phyloP scores from a whole-genome alignment of 2,797 vertebrate species.

The Odontamblyopus lacepedii region DNA sequence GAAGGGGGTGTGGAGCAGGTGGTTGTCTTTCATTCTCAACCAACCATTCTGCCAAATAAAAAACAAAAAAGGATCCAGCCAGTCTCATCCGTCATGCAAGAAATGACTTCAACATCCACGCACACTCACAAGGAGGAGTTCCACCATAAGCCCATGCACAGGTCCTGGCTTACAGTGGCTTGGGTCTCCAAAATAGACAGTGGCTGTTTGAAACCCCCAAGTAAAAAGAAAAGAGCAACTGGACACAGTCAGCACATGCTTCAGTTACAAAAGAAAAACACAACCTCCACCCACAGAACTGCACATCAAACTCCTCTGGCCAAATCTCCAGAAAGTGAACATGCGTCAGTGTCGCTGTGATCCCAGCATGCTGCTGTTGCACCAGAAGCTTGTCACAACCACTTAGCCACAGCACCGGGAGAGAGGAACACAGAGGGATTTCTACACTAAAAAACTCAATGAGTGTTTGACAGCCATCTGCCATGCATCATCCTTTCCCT shows the following conservation, averaged over 20 bases:
- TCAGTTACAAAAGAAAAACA: constrained; percentile 34
- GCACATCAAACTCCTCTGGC: constrained; percentile 30
- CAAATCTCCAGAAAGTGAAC: constrained; percentile 56
- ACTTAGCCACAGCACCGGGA: constrained; percentile 58
- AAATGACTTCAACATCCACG: constrained; percentile 36
- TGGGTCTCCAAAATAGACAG: constrained; percentile 40
- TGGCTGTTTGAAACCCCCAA: constrained; percentile 41
- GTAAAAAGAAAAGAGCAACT: constrained; percentile 34
- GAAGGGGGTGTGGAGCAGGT: constrained; percentile 56
- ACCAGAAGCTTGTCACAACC: constrained; percentile 69
- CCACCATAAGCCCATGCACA: constrained; percentile 73
- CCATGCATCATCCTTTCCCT: constrained; percentile 71
- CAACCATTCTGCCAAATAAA: constrained; percentile 48
- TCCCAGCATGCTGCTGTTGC: constrained; percentile 68
- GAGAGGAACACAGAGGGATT: constrained; percentile 54
- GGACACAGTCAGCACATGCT: constrained; percentile 59
- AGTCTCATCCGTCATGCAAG: constrained; percentile 69
- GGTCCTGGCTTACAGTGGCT: constrained; percentile 54
- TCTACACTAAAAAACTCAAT: constrained; percentile 52
- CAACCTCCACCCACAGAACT: constrained; percentile 39
- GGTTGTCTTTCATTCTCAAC: constrained; percentile 53
- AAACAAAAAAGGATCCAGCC: constrained; percentile 40
- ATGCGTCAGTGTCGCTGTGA: constrained; percentile 66
- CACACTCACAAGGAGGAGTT: constrained; percentile 30
- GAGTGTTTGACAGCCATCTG: constrained; percentile 69